Evolutionary conservation across 2,888 invertebrate species (phyloP), one percentile per base, ranked within the genome.

Genomic region (Cataglyphis cursor): DNA sequence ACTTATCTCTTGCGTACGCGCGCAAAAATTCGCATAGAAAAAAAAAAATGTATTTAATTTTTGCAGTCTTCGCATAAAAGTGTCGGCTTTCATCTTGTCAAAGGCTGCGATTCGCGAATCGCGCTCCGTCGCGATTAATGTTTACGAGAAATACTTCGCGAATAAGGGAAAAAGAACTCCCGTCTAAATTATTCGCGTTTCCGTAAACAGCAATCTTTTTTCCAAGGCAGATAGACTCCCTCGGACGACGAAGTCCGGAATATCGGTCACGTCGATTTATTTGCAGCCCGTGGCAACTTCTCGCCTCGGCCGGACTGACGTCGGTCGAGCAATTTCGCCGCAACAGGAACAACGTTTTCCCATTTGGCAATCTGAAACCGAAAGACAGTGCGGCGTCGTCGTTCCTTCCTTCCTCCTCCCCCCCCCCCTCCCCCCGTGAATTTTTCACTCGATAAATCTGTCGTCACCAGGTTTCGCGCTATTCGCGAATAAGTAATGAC

Each of bases 361-460:
- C 92, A 92, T 92, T 92, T 92, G 92, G 89, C 89, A 82, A 35
- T 88, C 86, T 81, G 86, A 83, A 81, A 87, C 84, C 66, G 78
- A 85, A 51, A 80, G 85, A 81, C 87, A 66, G 44, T 84, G 81
- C 82, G 74, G 78, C 85, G 87, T 85, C 84, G 84, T 76, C 84
- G 44, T 15, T 24, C 35, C 57, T 18, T 76, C 12, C 28, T 18
- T 15, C 44, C n/a, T n/a, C n/a, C n/a, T n/a, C n/a, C n/a, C n/a
- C n/a, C n/a, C n/a, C n/a, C n/a, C n/a, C n/a, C n/a, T n/a, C n/a
- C n/a, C 28, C 8, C 84, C 83, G 51, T 92, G 89, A 92, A 92
- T 92, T 92, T 92, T 92, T 92, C 90, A 92, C 85, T 87, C 92
- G 90, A 91, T 91, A 92, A 92, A 90, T 92, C 90, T 87, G 87